Conservation (phyloP, 92 coral and sea anemone genomes). For the Epizoanthus scotinus region DNA sequence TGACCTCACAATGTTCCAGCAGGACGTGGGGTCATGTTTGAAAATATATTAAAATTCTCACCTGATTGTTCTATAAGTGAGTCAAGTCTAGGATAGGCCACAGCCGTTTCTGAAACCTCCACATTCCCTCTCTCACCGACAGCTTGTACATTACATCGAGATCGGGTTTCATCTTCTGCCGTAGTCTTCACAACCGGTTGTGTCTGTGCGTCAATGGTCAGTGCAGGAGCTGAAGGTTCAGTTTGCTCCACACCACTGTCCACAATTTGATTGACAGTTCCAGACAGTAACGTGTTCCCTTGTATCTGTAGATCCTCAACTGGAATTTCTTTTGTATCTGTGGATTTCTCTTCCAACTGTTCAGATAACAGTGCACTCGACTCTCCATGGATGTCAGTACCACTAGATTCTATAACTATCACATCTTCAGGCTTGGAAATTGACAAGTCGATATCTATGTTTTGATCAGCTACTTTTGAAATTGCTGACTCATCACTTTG, state of each 20-base stretch:
- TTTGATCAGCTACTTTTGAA: background rate
- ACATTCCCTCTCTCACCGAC: background rate
- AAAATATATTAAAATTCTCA: background rate
- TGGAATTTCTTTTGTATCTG: background rate
- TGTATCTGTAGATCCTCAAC: background rate
- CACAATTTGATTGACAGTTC: constrained; percentile 10
- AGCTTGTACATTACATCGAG: background rate
- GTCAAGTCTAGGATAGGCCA: constrained; percentile 20
- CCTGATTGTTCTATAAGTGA: constrained; percentile 43
- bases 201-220: background rate
- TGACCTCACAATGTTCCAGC: too few species aligned
- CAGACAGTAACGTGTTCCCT: constrained; percentile 26
- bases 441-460: background rate
- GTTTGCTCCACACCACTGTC: background rate
- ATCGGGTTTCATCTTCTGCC: background rate
- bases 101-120: background rate
- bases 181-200: background rate
- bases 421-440: background rate
- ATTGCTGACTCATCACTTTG: background rate
- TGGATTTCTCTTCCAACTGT: background rate
- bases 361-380: background rate
- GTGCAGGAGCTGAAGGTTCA: constrained; percentile 20
- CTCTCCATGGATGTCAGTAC: background rate
- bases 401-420: background rate
- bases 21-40: too few species aligned